These are phyloP conservation scores for Nibea albiflora DNA, from an alignment of 2,113 vertebrate genomes.

Conservation along the genomic window DNA sequence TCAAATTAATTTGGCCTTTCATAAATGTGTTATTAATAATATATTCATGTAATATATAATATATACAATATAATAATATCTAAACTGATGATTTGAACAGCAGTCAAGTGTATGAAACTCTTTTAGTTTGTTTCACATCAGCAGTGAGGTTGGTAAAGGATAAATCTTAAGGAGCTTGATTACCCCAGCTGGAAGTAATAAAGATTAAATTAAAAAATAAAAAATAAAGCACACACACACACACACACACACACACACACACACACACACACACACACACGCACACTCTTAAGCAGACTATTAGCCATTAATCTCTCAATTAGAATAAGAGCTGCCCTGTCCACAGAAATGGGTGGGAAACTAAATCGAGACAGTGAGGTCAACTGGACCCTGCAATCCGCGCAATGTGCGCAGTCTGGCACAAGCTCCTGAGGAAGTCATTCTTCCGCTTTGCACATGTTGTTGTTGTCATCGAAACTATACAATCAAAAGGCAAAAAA, in stretches of 20 bases:
- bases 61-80: neutral
- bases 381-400: conserved; percentile 61
- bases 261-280: neutral
- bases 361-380: conserved; percentile 71
- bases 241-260: too few relatives aligned
- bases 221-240: too few relatives aligned
- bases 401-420: conserved; percentile 23
- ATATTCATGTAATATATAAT: too few relatives aligned
- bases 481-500: conserved; percentile 5
- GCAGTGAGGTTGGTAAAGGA: conserved; percentile 9
- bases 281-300: conserved; percentile 23
- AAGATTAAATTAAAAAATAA: too few relatives aligned
- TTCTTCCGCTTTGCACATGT: neutral
- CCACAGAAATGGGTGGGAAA: conserved; percentile 60
- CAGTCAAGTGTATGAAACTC: neutral
- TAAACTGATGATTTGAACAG: neutral
- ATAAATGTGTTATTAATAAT: too few relatives aligned
- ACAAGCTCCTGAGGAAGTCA: conserved; percentile 29
- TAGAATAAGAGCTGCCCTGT: conserved; percentile 12
- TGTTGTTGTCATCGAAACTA: conserved; percentile 8
- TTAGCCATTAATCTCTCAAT: conserved; percentile 28
- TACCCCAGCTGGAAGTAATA: conserved; percentile 40
- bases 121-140: conserved; percentile 20
- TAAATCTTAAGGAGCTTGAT: conserved; percentile 36
- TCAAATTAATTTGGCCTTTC: neutral